Evolutionary conservation across 1,140 invertebrate genomes (phyloP).

Genomic region (Eupeodes corollae): DNA sequence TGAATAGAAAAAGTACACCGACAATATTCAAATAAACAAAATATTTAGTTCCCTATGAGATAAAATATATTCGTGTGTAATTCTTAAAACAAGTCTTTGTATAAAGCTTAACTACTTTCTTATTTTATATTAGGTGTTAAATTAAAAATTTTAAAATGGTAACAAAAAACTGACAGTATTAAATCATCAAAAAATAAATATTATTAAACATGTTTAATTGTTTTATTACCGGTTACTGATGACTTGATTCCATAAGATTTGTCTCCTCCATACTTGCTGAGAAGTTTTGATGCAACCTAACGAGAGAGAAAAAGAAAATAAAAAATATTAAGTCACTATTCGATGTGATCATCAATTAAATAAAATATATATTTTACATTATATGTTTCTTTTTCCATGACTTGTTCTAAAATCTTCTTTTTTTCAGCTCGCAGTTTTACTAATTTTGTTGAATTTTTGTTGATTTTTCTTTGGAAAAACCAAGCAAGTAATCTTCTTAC

Average conservation of each 20-base stretch:
- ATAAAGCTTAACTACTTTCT: too few relatives aligned
- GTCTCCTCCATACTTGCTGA: conserved; percentile 27
- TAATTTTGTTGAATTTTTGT: conserved; percentile 66
- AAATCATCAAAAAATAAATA: too few relatives aligned
- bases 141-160: too few relatives aligned
- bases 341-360: too few relatives aligned
- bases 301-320: neutral
- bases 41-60: too few relatives aligned
- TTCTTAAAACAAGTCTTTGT: too few relatives aligned
- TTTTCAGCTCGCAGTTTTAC: conserved; percentile 64
- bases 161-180: too few relatives aligned
- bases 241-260: conserved; percentile 15
- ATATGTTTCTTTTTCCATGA: conserved; percentile 96
- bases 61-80: too few relatives aligned
- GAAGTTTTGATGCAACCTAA: conserved; percentile 29
- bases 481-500: conserved; percentile 68
- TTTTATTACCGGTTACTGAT: neutral
- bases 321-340: neutral
- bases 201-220: too few relatives aligned
- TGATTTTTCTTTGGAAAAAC: conserved; percentile 77
- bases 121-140: too few relatives aligned
- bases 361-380: conserved; percentile 51
- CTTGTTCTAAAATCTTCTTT: conserved; percentile 83
- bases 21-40: too few relatives aligned
- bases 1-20: too few relatives aligned